Evolutionary conservation across 2,888 invertebrate species (phyloP).

Genomic region (Drosophila planitibia): DNA sequence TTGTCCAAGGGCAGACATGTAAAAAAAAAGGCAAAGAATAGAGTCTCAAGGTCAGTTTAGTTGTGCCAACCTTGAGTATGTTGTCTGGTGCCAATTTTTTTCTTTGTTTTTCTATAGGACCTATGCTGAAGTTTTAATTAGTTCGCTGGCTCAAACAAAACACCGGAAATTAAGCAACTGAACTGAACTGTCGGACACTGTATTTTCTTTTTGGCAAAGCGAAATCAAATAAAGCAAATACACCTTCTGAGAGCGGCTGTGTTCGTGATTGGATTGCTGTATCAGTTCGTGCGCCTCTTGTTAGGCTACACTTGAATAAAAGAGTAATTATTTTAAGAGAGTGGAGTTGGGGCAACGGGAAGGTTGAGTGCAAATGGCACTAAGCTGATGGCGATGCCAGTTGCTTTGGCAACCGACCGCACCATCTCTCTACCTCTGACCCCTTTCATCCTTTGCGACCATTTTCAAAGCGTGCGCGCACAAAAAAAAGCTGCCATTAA

Average conservation of each 20-base stretch:
- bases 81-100: conserved; percentile 42
- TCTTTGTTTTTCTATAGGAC: conserved; percentile 28
- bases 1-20: conserved; percentile 44
- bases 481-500: conserved; percentile 54
- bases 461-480: conserved; percentile 14
- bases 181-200: conserved; percentile 58
- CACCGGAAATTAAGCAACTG: conserved; percentile 74
- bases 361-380: not conserved
- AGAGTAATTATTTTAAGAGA: conserved; percentile 56
- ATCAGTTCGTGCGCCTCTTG: conserved; percentile 25
- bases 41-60: conserved; percentile 42
- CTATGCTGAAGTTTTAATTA: conserved; percentile 76
- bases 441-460: not conserved
- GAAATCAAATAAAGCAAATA: conserved; percentile 1
- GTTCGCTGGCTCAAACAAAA: conserved; percentile 71
- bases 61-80: conserved; percentile 25
- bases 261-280: conserved; percentile 5
- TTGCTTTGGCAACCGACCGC: conserved; percentile 35
- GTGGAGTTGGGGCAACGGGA: not conserved
- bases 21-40: not conserved
- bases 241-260: not conserved
- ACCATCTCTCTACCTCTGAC: conserved; percentile 10
- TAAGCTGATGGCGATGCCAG: conserved; percentile 18
- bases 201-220: conserved; percentile 42
- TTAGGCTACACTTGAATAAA: conserved; percentile 53